Conservation (phyloP, 2,113 vertebrate genomes). For the Tragulus kanchil region DNA sequence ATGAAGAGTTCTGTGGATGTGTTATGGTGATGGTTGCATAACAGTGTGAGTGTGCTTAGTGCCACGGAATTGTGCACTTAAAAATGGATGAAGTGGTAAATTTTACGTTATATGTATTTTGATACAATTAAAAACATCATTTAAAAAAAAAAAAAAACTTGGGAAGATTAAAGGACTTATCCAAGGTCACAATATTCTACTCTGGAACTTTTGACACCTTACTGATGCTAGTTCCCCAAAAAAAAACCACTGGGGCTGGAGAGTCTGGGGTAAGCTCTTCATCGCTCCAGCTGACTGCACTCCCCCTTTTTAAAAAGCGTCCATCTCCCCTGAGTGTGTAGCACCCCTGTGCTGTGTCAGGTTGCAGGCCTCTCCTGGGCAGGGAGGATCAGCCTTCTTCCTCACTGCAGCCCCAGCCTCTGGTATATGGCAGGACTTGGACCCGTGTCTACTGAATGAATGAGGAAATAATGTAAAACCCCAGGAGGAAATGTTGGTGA, state of each 20-base stretch:
- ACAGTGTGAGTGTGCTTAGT: background rate
- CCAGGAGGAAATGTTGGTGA: background rate
- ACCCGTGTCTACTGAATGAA: background rate
- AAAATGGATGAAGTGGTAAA: background rate
- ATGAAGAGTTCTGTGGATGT: background rate
- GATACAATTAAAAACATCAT: background rate
- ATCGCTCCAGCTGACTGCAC: background rate
- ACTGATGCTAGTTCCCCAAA: no score
- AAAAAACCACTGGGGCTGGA: background rate
- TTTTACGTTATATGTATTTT: background rate
- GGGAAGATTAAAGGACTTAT: background rate
- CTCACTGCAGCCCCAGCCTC: background rate
- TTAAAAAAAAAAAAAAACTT: background rate
- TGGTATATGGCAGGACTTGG: background rate
- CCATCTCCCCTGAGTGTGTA: background rate
- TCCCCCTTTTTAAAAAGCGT: background rate
- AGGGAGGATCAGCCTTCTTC: background rate
- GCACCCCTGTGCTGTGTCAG: background rate
- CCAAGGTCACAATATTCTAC: background rate
- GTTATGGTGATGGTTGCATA: background rate
- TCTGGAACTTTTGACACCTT: background rate
- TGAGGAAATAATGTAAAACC: constrained; percentile 1
- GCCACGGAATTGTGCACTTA: background rate
- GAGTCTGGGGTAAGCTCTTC: background rate
- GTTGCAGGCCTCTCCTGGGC: background rate